These are phyloP conservation scores for Cassiopea andromeda DNA, from an alignment of 30 jellyfish, hydroid and myxozoan genomes.

Conservation along the genomic window DNA sequence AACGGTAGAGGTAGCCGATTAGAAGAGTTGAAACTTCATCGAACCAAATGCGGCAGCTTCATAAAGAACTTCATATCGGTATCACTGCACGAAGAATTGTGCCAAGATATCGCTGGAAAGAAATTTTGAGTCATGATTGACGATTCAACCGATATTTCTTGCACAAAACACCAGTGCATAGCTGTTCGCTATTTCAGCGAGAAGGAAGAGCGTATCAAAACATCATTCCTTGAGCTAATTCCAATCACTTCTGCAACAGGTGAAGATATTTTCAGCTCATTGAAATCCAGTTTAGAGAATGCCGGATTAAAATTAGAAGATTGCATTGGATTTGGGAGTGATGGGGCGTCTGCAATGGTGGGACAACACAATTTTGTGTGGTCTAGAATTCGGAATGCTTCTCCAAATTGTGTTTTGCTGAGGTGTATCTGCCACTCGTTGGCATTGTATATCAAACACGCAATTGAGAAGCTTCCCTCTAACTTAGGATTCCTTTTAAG, in stretches of 20 bases:
- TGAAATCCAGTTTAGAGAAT: slow-evolving; percentile 23
- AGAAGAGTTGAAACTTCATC: slow-evolving; percentile 59
- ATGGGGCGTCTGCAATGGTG: slow-evolving; percentile 76
- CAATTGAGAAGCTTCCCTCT: slow-evolving; percentile 68
- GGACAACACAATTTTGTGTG: slow-evolving; percentile 77
- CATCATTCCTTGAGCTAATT: slow-evolving; percentile 56
- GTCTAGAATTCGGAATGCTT: slow-evolving; percentile 45
- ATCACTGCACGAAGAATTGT: slow-evolving; percentile 43
- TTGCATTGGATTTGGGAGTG: slow-evolving; percentile 52
- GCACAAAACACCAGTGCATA: slow-evolving; percentile 40
- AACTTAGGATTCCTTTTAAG: slow-evolving; percentile 48
- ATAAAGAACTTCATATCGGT: slow-evolving; percentile 66
- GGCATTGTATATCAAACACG: slow-evolving; percentile 71
- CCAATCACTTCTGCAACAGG: slow-evolving; percentile 24
- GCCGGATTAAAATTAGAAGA: slow-evolving; percentile 31
- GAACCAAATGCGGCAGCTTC: slow-evolving; percentile 56
- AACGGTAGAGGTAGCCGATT: slow-evolving; percentile 65
- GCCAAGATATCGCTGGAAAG: slow-evolving; percentile 39
- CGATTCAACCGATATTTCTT: slow-evolving; percentile 65
- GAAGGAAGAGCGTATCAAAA: slow-evolving; percentile 32
- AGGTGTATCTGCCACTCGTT: slow-evolving; percentile 80
- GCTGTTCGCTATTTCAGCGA: slow-evolving; percentile 61
- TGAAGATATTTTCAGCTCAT: slow-evolving; percentile 12
- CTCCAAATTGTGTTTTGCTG: slow-evolving; percentile 70
- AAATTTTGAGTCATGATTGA: slow-evolving; percentile 54